A percentile compares a stretch with the other conserved stretches of the same genome.
Conservation (phyloP, 64 coral and sea anemone species). For the Montipora efflorescens region DNA sequence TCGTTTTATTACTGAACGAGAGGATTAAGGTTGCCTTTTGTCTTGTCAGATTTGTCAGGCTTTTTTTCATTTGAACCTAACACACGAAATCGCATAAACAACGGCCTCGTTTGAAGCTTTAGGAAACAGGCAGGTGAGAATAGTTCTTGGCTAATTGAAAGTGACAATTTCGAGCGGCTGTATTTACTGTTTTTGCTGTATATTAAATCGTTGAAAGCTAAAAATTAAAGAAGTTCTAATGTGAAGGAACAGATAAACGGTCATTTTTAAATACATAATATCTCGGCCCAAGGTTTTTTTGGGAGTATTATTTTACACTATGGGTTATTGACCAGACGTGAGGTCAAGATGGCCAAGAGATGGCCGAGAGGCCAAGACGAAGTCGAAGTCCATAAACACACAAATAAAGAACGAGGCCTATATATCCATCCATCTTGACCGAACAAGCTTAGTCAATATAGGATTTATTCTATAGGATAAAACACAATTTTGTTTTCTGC, state of each 20-base stretch:
- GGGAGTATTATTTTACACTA: no score
- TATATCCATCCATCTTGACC: no score
- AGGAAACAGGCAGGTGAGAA: not conserved
- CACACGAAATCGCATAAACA: not conserved
- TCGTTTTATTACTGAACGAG: not conserved
- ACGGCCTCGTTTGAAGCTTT: not conserved
- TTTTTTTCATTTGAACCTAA: not conserved
- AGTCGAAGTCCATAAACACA: no score
- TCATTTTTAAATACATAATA: no score
- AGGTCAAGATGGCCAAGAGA: no score
- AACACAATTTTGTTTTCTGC: no score
- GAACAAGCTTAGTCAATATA: no score
- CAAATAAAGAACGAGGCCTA: no score
- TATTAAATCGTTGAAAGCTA: not conserved
- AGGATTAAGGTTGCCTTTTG: not conserved
- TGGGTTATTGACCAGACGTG: no score
- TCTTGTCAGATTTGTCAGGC: not conserved
- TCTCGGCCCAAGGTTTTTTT: no score
- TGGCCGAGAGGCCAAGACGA: no score
- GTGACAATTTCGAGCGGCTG: not conserved
- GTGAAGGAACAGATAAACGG: not conserved
- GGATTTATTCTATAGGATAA: no score
- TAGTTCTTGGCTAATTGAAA: not conserved
- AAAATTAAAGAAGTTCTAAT: constrained; percentile 6
- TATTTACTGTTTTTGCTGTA: not conserved